These are phyloP conservation scores for Perithous albicinctus DNA, from an alignment of 2,888 invertebrate species.

Conservation along the genomic window DNA sequence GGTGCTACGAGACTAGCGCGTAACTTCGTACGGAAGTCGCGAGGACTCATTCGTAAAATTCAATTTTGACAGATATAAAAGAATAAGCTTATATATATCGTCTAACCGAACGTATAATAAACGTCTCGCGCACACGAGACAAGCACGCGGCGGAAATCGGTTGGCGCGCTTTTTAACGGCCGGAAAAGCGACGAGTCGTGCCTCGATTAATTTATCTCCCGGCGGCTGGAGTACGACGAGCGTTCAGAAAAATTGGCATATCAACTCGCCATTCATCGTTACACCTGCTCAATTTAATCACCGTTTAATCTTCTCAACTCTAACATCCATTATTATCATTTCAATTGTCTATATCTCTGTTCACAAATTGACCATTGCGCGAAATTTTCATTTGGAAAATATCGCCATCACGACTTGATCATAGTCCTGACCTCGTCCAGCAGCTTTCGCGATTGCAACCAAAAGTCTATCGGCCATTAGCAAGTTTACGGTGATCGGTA, in stretches of 20 bases:
- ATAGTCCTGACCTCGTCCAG: constrained; percentile 72
- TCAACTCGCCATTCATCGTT: constrained; percentile 40
- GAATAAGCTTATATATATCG: constrained; percentile 60
- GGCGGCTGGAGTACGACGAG: constrained; percentile 63
- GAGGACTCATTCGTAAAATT: constrained; percentile 31
- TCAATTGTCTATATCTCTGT: not conserved
- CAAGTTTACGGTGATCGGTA: constrained; percentile 58
- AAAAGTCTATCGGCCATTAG: constrained; percentile 58
- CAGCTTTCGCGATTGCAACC: constrained; percentile 39
- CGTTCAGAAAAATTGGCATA: constrained; percentile 67
- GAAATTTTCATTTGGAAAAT: not conserved
- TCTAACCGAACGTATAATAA: constrained; percentile 56
- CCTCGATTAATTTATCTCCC: constrained; percentile 75
- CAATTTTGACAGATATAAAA: constrained; percentile 42
- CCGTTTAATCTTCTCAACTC: constrained; percentile 9
- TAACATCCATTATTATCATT: not conserved
- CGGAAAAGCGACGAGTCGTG: constrained; percentile 76
- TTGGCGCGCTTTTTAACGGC: constrained; percentile 75
- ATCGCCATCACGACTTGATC: constrained; percentile 52
- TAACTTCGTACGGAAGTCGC: not conserved
- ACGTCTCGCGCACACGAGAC: constrained; percentile 65
- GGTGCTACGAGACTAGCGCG: not conserved
- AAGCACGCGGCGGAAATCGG: constrained; percentile 72
- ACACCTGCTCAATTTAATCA: constrained; percentile 40
- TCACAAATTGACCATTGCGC: not conserved